Evolutionary conservation across 2,113 vertebrate species (phyloP), one percentile per base, ranked within the genome.

Genomic region (Nothoprocta pentlandii): DNA sequence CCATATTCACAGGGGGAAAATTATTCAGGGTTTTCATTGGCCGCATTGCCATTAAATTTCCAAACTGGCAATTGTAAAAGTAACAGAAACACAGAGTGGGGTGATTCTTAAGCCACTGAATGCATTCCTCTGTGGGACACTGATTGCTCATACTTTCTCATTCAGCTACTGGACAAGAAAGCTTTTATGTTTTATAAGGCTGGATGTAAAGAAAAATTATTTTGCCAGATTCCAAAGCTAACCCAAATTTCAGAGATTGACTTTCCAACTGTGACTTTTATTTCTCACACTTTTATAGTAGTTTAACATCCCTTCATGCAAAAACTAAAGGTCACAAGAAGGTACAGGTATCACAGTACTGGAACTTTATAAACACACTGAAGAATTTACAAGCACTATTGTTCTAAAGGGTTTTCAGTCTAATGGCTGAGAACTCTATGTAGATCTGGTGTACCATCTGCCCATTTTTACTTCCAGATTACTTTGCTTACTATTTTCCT

Each of bases 371-470:
- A 30, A 63, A 59, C 71, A 75, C 1, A 0, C 46, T 39, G 49
- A 28, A 28, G 53, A 26, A 26, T 54, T 54, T 32, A 32, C 30
- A 58, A 77, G 15, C 79, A 87, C 63, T 74, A 15, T 36, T 3
- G 0, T 63, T 63, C 64, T 74, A 80, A 93, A 85, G 56, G 74
- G 30, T 26, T 91, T 69, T 69, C 81, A 85, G 54, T 68, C 64
- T 68, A 54, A 59, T 30, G 12, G 8, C 36, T 91, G 36, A 83
- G 67, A 76, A 87, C 67, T 44, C 63, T 70, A n/a, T 46, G 21
- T 71, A 90, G 85, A 67, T 51, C 76, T 80, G 59, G 59, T 85
- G 53, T 26, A 26, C 85, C 63, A 91, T 79, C 92, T 90, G 85
- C 51, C 71, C 47, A 66, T 83, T 82, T 82, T 80, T 82, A 62